Evolutionary conservation across 2,797 vertebrate genomes (phyloP).

Genomic region (Pangasius macronema): DNA sequence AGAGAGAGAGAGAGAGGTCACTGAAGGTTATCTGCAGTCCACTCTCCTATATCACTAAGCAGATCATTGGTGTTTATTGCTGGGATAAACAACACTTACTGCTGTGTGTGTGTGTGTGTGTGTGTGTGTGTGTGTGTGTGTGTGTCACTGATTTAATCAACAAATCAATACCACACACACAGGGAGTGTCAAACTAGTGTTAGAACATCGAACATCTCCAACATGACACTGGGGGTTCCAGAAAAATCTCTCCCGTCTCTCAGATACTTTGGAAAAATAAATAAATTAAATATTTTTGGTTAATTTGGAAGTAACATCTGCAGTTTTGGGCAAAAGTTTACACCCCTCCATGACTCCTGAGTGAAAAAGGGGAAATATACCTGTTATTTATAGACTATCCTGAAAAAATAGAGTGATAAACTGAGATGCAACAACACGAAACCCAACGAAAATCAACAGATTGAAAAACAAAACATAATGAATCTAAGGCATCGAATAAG

Average conservation of each 20-base stretch:
- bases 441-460: background rate
- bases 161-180: constrained; percentile 33
- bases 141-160: constrained; percentile 39
- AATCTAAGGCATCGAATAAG: background rate
- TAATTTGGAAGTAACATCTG: background rate
- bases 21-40: constrained; percentile 7
- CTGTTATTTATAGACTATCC: background rate
- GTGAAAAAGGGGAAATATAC: too few species aligned
- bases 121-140: constrained; percentile 10
- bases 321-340: background rate
- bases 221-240: background rate
- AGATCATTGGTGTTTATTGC: constrained; percentile 15
- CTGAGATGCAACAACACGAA: background rate
- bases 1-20: background rate
- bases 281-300: background rate
- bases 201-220: background rate
- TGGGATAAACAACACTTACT: constrained; percentile 15
- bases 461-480: background rate
- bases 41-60: background rate
- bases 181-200: background rate
- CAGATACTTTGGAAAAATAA: background rate
- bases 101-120: constrained; percentile 6
- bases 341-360: too few species aligned
- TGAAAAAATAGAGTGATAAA: too few species aligned
- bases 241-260: background rate